Evolutionary conservation across 2,888 invertebrate species (phyloP).

Genomic region (Drosophila testacea): DNA sequence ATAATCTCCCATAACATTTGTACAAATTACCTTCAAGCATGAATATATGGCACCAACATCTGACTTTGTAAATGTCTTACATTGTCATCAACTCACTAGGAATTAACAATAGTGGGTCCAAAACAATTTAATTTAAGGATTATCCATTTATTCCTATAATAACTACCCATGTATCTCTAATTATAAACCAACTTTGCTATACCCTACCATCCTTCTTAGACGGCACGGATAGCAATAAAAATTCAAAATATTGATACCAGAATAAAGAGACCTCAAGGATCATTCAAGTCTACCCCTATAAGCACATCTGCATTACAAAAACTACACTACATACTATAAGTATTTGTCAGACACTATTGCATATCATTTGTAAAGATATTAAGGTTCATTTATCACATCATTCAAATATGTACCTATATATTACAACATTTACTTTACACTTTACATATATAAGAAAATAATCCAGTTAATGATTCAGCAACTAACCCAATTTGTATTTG

Average conservation of each 20-base stretch:
- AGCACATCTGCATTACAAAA: no score
- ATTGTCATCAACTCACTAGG: conserved; percentile 9
- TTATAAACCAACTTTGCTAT: no score
- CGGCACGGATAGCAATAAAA: no score
- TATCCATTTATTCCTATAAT: neutral
- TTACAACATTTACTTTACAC: neutral
- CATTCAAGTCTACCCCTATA: neutral
- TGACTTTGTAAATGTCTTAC: conserved; percentile 21
- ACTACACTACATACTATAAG: no score
- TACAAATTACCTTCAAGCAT: conserved; percentile 61
- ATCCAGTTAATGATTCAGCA: conserved; percentile 1
- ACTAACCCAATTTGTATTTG: conserved; percentile 48
- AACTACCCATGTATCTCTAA: neutral
- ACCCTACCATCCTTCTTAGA: no score
- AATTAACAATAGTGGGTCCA: neutral
- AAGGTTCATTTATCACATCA: neutral
- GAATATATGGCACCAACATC: conserved; percentile 47
- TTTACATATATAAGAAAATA: neutral
- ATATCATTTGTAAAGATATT: no score
- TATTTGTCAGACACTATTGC: no score
- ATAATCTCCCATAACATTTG: conserved; percentile 42
- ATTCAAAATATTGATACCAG: no score
- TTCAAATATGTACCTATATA: neutral
- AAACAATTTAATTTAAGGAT: neutral
- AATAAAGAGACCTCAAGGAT: neutral